phyloP scores from a whole-genome alignment of 2,888 invertebrate genomes.

The Bugula neritina region DNA sequence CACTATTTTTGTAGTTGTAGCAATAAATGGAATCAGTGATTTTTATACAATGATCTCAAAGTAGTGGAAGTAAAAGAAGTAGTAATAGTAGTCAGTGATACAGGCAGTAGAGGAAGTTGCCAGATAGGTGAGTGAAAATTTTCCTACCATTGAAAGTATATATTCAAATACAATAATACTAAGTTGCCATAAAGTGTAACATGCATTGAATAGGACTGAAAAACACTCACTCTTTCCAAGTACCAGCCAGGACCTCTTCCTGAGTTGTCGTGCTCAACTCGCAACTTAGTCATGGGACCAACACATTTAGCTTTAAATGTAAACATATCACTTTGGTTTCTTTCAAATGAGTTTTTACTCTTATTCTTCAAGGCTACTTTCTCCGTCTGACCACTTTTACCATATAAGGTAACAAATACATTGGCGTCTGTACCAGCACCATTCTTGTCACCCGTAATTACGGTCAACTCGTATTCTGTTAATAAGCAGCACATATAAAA shows the following conservation, averaged over 20 bases:
- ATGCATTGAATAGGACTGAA: too few relatives aligned
- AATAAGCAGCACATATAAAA: background rate
- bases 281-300: constrained; percentile 48
- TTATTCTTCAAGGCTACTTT: constrained; percentile 44
- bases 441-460: constrained; percentile 47
- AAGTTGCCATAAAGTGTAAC: too few relatives aligned
- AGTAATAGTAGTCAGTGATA: too few relatives aligned
- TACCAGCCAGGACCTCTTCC: constrained; percentile 52
- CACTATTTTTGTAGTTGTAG: too few relatives aligned
- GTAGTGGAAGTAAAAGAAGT: too few relatives aligned
- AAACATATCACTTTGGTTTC: constrained; percentile 45
- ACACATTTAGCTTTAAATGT: constrained; percentile 46
- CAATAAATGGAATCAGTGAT: too few relatives aligned
- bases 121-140: too few relatives aligned
- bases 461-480: constrained; percentile 51
- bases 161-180: too few relatives aligned
- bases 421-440: constrained; percentile 51
- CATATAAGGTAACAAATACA: constrained; percentile 49
- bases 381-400: constrained; percentile 46
- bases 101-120: too few relatives aligned
- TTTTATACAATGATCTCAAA: too few relatives aligned
- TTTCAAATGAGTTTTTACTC: constrained; percentile 37
- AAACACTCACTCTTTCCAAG: constrained; percentile 46
- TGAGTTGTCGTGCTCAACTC: constrained; percentile 51
- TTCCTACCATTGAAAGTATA: too few relatives aligned